These are phyloP conservation scores for Oreochromis mossambicus DNA, from an alignment of 2,797 vertebrate species.

Conservation along the genomic window DNA sequence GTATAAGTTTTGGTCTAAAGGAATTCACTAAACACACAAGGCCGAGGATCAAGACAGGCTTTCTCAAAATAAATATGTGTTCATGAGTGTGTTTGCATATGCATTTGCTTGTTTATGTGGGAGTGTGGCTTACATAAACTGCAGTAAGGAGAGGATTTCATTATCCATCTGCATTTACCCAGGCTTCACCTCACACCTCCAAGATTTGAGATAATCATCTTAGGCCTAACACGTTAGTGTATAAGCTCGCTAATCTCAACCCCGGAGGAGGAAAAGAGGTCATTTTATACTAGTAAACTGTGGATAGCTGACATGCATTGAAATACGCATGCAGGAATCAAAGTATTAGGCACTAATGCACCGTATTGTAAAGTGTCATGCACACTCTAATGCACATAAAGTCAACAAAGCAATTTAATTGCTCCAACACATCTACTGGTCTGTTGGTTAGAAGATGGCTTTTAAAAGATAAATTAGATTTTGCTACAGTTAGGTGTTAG, in stretches of 20 bases:
- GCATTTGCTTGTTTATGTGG: conserved; percentile 35
- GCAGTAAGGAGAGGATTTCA: conserved; percentile 44
- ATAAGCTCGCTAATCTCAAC: conserved; percentile 58
- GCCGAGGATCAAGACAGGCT: conserved; percentile 37
- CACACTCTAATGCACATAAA: neutral
- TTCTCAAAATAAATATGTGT: conserved; percentile 37
- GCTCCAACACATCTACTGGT: neutral
- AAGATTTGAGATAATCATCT: conserved; percentile 70
- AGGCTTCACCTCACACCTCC: conserved; percentile 63
- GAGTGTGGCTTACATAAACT: conserved; percentile 54
- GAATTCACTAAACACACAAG: conserved; percentile 45
- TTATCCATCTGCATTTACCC: conserved; percentile 54
- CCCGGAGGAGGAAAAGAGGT: conserved; percentile 48
- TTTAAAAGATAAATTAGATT: conserved; percentile 18
- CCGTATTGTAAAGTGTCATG: neutral
- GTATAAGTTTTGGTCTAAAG: conserved; percentile 44
- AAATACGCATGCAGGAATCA: neutral
- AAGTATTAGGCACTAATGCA: neutral
- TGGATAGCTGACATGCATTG: conserved; percentile 1
- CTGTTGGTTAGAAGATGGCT: neutral
- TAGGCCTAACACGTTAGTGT: conserved; percentile 57
- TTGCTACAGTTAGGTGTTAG: conserved; percentile 11
- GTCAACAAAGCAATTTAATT: neutral
- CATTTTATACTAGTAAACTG: conserved; percentile 30
- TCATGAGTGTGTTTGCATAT: conserved; percentile 20